Percentiles rank a stretch among this genome's conserved stretches.
phyloP scores from a whole-genome alignment of 2,113 vertebrate genomes.

The Albula goreensis region DNA sequence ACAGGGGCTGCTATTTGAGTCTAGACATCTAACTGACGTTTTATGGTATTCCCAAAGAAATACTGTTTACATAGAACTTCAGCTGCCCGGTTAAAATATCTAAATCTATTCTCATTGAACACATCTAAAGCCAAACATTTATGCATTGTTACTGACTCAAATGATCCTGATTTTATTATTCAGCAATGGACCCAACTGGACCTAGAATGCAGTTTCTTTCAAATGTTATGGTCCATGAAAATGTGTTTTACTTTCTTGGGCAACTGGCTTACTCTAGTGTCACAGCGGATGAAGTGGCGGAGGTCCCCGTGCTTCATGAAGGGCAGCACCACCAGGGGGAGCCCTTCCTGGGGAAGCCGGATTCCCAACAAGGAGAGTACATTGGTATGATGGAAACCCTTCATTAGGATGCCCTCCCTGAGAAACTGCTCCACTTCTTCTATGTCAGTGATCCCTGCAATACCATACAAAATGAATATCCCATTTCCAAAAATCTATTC shows the following conservation, averaged over 20 bases:
- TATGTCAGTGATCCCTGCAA: constrained; percentile 84
- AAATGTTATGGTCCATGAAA: neutral
- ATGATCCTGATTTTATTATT: neutral
- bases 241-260: neutral
- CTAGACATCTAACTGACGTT: too few species aligned
- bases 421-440: constrained; percentile 93
- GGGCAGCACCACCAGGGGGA: constrained; percentile 87
- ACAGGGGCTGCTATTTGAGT: too few species aligned
- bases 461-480: constrained; percentile 12
- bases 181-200: neutral
- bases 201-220: neutral
- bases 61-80: neutral
- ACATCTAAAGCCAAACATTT: too few species aligned
- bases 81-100: neutral
- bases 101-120: too few species aligned
- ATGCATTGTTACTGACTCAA: neutral
- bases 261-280: constrained; percentile 76
- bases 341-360: constrained; percentile 81
- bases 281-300: constrained; percentile 85
- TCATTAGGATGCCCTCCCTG: constrained; percentile 93
- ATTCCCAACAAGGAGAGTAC: constrained; percentile 89
- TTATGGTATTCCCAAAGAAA: too few species aligned
- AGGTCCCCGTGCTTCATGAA: constrained; percentile 94
- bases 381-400: constrained; percentile 85
- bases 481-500: too few species aligned